Evolutionary conservation across 2,888 invertebrate genomes (phyloP), one percentile per base, ranked within the genome.

Genomic region (Brachypalpus laphriformis): DNA sequence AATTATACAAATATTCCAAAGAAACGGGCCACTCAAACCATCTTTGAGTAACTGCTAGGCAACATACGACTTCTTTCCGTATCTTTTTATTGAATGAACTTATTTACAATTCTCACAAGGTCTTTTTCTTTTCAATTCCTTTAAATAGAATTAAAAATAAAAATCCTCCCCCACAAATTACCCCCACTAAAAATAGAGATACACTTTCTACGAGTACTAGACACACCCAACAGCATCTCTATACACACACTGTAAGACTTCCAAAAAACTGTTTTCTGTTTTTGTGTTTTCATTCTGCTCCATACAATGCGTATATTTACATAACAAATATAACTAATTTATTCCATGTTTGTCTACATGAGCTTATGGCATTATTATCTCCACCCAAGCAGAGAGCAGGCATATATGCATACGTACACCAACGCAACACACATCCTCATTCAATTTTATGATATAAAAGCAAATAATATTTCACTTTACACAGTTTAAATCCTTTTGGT

Each of bases 291-390:
- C 28, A 18, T 28, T 16, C 25, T 6, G 4, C 63, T 25, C 28
- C 16, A 22, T 57, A 45, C 54, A 31, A 14, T 7, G 11, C 5
- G 20, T 9, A 22, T 59, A 77, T 68, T 77, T 77, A 70, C 68
- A 77, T 68, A 54, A 77, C 77, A 77, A 70, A 51, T 61, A 37
- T 34, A 45, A 68, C 68, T 77, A 77, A 70, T 77, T 77, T 61
- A 70, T 77, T 77, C 77, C 57, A 68, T 70, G 51, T 77, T 77
- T 77, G 68, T 77, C 61, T 77, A 61, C 77, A 77, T 40, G 61
- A 61, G 77, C 59, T 70, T 77, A 71, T 76, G 71, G 56, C 51
- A 56, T 70, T 70, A 78, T 70, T 70, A 63, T 61, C n/a, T n/a
- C 76, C 63, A 57, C 20, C 42, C 47, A 45, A 51, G 49, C 51